Base-by-base conservation (phyloP, 2,113 vertebrate genomes). In the Forbesichthys agassizii region DNA sequence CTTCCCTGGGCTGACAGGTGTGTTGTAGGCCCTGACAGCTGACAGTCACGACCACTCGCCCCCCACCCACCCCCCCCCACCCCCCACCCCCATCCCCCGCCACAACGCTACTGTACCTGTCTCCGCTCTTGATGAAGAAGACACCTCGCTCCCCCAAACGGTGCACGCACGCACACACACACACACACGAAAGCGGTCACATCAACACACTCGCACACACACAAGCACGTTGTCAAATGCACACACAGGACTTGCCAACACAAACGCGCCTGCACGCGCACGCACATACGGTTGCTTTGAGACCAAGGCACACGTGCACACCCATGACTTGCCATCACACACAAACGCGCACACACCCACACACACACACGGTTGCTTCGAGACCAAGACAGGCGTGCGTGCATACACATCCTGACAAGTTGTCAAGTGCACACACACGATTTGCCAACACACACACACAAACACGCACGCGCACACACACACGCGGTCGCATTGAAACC, bases 21-120 rank as follows among this genome's bases (percentile, higher is more conserved):
- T 7, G 14, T 69, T 71, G 67, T 73, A 70, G 62, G 76, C 56
- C 74, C 74, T 86, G 86, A 83, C 87, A 88, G 79, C 56, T 60
- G 56, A 82, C 79, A 78, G 78, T 86, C 75, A 77, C 69, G 64
- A 70, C 84, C 8, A 11, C 5, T 0, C 4, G 14, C 54, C 14
- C 54, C 14, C 14, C 54, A n/a, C n/a, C n/a, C 1, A 13, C 48
- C 9, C 16, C 48, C 48, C 12, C 11, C 48, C 48, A 49, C 27
- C 27, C 20, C 20, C 20, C n/a, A n/a, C n/a, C n/a, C n/a, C n/a
- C n/a, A n/a, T 12, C 8, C 48, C 48, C 8, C 8, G 16, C 16
- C 16, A 16, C 27, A 16, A 16, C 48, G 48, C 18, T n/a, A 46
- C 47, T 61, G 74, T 61, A 3, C 76, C 81, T 82, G 80, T 75